Percentiles rank a stretch among this genome's conserved stretches.
These are phyloP conservation scores for Mesorhabditis spiculigera DNA, from an alignment of 2,888 invertebrate genomes.

Conservation along the genomic window DNA sequence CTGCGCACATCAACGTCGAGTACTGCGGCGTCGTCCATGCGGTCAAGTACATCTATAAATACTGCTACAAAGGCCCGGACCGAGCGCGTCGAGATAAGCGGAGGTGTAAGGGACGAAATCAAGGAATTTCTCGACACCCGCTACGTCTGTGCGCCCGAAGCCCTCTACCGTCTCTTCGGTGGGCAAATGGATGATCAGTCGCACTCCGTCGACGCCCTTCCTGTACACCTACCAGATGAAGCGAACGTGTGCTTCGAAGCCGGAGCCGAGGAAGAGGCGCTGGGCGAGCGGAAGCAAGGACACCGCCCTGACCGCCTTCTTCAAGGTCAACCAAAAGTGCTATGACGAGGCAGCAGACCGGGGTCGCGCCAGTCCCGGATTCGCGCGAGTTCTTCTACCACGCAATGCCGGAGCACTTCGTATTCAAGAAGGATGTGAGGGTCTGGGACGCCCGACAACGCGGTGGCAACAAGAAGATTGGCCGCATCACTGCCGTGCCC, in stretches of 20 bases:
- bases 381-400: slow-evolving; percentile 9
- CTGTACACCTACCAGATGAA: slow-evolving; percentile 22
- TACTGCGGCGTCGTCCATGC: slow-evolving; percentile 45
- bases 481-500: slow-evolving; percentile 23
- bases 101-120: slow-evolving; percentile 17
- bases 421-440: slow-evolving; percentile 11
- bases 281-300: neutral
- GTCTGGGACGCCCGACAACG: slow-evolving; percentile 7
- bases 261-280: slow-evolving; percentile 7
- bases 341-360: slow-evolving; percentile 9
- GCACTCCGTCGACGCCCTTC: slow-evolving; percentile 17
- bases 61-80: slow-evolving; percentile 44
- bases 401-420: slow-evolving; percentile 21
- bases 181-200: slow-evolving; percentile 14
- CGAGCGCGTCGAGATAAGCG: slow-evolving; percentile 11
- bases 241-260: slow-evolving; percentile 16
- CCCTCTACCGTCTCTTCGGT: slow-evolving; percentile 16
- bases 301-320: slow-evolving; percentile 18
- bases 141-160: slow-evolving; percentile 29
- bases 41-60: slow-evolving; percentile 35
- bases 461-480: slow-evolving; percentile 12
- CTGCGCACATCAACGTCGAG: slow-evolving; percentile 49
- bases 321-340: slow-evolving; percentile 16
- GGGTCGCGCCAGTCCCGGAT: neutral
- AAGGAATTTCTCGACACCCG: slow-evolving; percentile 17